Evolutionary conservation across 2,113 vertebrate genomes (phyloP), one percentile per base, ranked within the genome.

Genomic region (Syngnathus scovelli): DNA sequence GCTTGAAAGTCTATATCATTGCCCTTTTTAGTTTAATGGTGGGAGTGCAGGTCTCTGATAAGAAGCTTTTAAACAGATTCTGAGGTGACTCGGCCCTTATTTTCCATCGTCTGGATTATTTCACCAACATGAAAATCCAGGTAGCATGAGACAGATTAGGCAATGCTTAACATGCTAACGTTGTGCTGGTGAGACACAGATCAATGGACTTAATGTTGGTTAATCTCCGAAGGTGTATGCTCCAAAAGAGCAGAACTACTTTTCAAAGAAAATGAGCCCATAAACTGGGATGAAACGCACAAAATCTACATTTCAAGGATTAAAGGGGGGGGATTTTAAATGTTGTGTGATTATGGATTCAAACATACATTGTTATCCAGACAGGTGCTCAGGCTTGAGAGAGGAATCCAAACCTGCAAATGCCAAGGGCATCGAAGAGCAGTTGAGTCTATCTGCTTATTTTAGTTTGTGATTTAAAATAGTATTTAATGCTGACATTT

Each of bases 41-140:
- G 75, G 74, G 83, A 83, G 83, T 84, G 85, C 74, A 73, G 71
- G 74, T 77, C 69, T 86, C 52, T 72, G 84, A 87, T 87, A 85
- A 87, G 81, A 77, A 84, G 87, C 89, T 88, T 90, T 90, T 69
- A 85, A 86, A 81, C 62, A 59, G 80, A 76, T 86, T 80, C 83
- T 86, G 78, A 80, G 85, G 83, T 88, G 86, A 88, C 82, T 77
- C 70, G 58, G 36, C 52, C 64, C 74, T 55, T 77, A 49, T 36
- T 55, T 37, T 55, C 39, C 75, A 69, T 81, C 77, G 78, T 78
- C 75, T 85, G 86, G 86, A 86, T 89, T 89, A 88, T 83, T 86
- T 61, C 83, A 83, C 78, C 86, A 87, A 84, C 81, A 86, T 89
- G 85, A 89, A 90, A 88, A 88, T 89, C 86, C 83, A 89, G 85